A percentile compares a stretch with the other conserved stretches of the same genome.
These are phyloP conservation scores for Gila orcuttii DNA, from an alignment of 2,113 vertebrate species.

Conservation along the genomic window DNA sequence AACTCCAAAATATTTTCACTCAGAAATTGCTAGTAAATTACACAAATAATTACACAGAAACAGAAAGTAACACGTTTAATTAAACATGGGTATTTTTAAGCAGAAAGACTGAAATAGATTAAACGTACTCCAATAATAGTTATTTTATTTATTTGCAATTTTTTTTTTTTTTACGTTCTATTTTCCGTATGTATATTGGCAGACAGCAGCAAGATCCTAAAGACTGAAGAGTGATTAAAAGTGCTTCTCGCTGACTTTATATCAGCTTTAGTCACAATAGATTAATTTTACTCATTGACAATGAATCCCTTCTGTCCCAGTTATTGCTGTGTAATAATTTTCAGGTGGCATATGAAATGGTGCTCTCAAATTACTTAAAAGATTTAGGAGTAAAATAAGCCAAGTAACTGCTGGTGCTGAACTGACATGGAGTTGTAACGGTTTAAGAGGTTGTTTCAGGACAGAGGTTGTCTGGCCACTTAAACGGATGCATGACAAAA, in stretches of 20 bases:
- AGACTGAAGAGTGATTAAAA: conserved; percentile 13
- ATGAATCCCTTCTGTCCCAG: conserved; percentile 31
- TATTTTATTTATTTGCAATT: no score
- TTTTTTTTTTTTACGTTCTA: no score
- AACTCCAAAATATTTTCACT: no score
- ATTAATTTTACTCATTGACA: conserved; percentile 40
- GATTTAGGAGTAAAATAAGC: conserved; percentile 16
- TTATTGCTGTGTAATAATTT: conserved; percentile 22
- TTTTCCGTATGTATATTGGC: background rate
- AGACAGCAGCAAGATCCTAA: conserved; percentile 2
- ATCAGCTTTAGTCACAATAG: conserved; percentile 37
- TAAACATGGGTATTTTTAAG: no score
- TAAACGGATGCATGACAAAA: background rate
- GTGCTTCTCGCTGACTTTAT: conserved; percentile 23
- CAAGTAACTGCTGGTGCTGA: conserved; percentile 12
- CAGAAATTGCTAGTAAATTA: no score
- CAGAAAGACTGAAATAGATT: no score
- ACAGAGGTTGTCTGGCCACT: background rate
- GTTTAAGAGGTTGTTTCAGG: conserved; percentile 6
- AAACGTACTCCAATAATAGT: no score
- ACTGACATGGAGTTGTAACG: background rate
- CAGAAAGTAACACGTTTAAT: no score
- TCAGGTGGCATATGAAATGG: conserved; percentile 8
- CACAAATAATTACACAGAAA: no score
- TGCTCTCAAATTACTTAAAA: conserved; percentile 22